These are phyloP conservation scores for Catharus bicknelli DNA, from an alignment of 2,113 vertebrate species.

Conservation along the genomic window DNA sequence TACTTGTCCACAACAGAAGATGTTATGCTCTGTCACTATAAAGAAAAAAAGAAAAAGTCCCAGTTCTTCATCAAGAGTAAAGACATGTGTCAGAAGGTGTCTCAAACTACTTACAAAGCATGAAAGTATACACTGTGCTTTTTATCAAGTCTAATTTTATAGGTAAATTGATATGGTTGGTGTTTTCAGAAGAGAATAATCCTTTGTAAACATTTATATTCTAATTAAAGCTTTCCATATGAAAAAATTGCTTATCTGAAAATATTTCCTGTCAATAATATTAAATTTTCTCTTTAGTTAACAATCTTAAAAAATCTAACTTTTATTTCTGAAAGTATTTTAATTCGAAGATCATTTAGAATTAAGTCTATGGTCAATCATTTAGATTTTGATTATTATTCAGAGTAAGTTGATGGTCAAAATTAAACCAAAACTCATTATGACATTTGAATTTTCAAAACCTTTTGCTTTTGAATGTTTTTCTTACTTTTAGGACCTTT, in stretches of 20 bases:
- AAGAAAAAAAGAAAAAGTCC: neutral
- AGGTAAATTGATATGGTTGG: neutral
- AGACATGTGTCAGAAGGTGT: neutral
- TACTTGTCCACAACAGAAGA: neutral
- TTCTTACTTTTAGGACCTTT: neutral
- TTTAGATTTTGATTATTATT: neutral
- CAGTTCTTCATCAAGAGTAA: neutral
- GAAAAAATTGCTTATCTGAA: neutral
- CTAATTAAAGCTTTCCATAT: neutral
- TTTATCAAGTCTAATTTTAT: neutral
- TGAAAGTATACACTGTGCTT: neutral
- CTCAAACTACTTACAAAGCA: neutral
- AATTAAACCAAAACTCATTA: neutral
- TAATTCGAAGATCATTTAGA: neutral
- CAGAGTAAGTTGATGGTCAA: neutral
- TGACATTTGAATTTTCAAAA: neutral
- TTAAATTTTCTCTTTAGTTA: neutral
- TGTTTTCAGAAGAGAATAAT: neutral
- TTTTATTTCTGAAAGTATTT: neutral
- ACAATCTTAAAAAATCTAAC: accelerated
- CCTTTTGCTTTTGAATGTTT: neutral
- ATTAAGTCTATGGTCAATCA: neutral
- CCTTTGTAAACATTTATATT: neutral
- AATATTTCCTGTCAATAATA: neutral
- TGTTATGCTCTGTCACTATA: neutral